Evolutionary conservation across 2,888 invertebrate species (phyloP).

Genomic region (Chloromyia formosa): DNA sequence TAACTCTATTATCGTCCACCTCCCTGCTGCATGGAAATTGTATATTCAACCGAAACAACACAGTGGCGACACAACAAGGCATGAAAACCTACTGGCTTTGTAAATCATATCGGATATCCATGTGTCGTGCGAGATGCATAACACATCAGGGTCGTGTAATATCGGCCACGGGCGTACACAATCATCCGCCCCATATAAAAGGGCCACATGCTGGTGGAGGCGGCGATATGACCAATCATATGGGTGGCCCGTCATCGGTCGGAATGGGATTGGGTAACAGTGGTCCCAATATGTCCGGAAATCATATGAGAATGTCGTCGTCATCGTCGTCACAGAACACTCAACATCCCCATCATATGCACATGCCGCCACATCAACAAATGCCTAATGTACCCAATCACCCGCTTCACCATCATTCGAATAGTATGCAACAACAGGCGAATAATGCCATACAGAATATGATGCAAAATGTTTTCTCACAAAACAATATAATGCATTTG

Average conservation of each 20-base stretch:
- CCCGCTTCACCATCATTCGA: constrained; percentile 36
- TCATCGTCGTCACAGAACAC: constrained; percentile 49
- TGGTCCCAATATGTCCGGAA: constrained; percentile 8
- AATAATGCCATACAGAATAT: constrained; percentile 55
- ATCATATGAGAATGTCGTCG: constrained; percentile 7
- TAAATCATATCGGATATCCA: constrained; percentile 64
- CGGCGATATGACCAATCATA: constrained; percentile 35
- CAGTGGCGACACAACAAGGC: constrained; percentile 64
- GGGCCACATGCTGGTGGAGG: constrained; percentile 26
- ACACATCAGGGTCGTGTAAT: constrained; percentile 64
- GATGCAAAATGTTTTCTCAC: constrained; percentile 58
- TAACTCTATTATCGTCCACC: constrained; percentile 64
- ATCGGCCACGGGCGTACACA: constrained; percentile 64
- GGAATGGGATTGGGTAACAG: constrained; percentile 11
- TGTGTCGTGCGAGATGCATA: constrained; percentile 64
- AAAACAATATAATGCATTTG: constrained; percentile 59
- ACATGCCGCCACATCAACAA: constrained; percentile 48
- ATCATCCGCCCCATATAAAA: constrained; percentile 64
- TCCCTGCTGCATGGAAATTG: constrained; percentile 64
- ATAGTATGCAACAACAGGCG: constrained; percentile 41
- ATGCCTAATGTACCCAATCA: constrained; percentile 32
- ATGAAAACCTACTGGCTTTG: constrained; percentile 65
- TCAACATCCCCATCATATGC: constrained; percentile 56
- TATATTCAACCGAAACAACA: constrained; percentile 64
- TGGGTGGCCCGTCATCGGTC: background rate